Base-by-base conservation (phyloP, 2,797 vertebrate species). In the Bovichtus diacanthus region DNA sequence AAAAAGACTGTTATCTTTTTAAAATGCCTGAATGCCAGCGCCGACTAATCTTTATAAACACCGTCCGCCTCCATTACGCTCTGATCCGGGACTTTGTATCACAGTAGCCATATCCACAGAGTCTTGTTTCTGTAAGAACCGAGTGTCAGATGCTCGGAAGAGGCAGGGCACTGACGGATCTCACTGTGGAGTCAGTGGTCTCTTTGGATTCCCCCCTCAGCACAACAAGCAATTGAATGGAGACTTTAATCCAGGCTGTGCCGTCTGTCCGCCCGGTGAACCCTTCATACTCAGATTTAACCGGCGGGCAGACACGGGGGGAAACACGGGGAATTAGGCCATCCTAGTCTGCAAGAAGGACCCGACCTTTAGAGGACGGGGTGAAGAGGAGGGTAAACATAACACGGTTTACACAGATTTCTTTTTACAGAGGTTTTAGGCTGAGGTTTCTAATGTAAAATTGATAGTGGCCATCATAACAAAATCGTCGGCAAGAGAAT, bases 241-340 rank as follows among this genome's bases (percentile, higher is more conserved):
- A 85, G 81, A 63, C 49, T 89, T 84, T 90, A 92, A 91, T 92
- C 89, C 78, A 59, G 64, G 69, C 80, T 79, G 70, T 70, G 82
- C 59, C 68, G 75, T 69, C 71, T 91, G 90, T 91, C 90, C 88
- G 85, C 88, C 76, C 75, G 67, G 69, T 92, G 92, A 93, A 91
- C 92, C 88, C 89, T 85, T 83, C 84, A 80, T 68, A 76, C 81
- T 75, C 70, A 64, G 86, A 89, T 87, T 87, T 88, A 81, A 89
- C 90, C 88, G 77, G 81, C 78, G 74, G 90, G 83, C 88, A 89
- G 58, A 80, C 72, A 78, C 73, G 15, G 66, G 84, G 88, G 84
- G 67, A 81, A 80, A 76, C 65, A 53, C 76, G 39, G 68, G 81
- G 87, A 91, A 91, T 49, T 91, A 88, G 90, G 92, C 86, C 91